Evolutionary conservation across 92 coral and sea anemone species (phyloP).

Genomic region (Anthopleura xanthogrammica): DNA sequence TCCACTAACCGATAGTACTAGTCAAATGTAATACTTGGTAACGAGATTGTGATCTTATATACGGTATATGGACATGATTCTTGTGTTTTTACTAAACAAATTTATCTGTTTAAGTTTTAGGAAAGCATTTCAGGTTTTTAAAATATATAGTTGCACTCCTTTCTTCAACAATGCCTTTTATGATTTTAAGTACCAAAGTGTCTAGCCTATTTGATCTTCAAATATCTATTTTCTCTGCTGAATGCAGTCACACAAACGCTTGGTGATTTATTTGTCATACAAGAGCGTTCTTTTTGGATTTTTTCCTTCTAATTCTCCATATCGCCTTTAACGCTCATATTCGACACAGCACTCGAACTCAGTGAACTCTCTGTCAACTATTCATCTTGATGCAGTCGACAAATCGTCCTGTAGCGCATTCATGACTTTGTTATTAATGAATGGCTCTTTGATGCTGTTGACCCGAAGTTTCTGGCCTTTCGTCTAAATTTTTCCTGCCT

Average conservation of each 20-base stretch:
- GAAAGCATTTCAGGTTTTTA: too few relatives aligned
- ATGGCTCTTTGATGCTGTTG: slow-evolving; percentile 5
- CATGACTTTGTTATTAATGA: background rate
- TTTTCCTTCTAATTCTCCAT: background rate
- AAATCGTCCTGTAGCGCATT: too few relatives aligned
- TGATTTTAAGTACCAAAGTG: background rate
- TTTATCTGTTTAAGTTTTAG: too few relatives aligned
- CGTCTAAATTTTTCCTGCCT: too few relatives aligned
- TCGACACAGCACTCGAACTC: background rate
- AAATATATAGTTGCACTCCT: too few relatives aligned
- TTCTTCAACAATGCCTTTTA: background rate
- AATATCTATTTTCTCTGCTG: background rate
- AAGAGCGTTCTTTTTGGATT: background rate
- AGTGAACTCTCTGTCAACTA: background rate
- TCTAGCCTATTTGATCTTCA: slow-evolving; percentile 3
- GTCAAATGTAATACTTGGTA: too few relatives aligned
- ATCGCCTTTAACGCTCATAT: background rate
- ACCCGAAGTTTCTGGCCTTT: background rate
- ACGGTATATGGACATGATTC: background rate
- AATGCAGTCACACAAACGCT: background rate
- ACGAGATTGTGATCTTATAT: too few relatives aligned
- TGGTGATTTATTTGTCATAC: background rate
- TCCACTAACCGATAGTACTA: too few relatives aligned
- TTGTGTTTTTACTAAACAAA: too few relatives aligned
- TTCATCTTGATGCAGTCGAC: background rate